Percentiles rank a stretch among this genome's conserved stretches.
Conservation (phyloP, 1,140 invertebrate genomes). For the Ylistrum balloti region DNA sequence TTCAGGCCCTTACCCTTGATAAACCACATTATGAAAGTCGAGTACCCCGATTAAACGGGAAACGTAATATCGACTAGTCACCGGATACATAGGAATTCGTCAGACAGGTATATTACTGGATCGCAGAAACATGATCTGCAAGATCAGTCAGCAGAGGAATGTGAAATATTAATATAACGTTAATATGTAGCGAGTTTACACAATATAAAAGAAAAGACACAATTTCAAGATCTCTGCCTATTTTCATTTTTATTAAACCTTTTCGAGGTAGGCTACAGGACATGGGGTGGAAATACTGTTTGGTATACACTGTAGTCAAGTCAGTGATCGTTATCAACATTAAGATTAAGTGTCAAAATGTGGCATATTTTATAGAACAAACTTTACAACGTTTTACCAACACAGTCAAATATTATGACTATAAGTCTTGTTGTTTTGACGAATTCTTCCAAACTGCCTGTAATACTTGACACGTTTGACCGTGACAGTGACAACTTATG, state of each 20-base stretch:
- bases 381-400: background rate
- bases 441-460: background rate
- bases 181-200: background rate
- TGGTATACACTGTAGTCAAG: too few species aligned
- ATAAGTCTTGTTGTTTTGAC: too few species aligned
- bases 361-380: background rate
- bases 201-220: background rate
- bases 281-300: too few species aligned
- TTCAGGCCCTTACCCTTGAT: background rate
- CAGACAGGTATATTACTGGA: background rate
- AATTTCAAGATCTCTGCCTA: background rate
- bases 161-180: background rate
- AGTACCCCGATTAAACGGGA: background rate
- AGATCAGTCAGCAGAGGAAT: background rate
- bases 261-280: too few species aligned
- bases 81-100: background rate
- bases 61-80: background rate
- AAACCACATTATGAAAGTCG: background rate
- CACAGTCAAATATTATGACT: background rate
- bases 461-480: background rate
- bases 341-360: too few species aligned
- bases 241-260: background rate
- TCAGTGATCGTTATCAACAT: too few species aligned
- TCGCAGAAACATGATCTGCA: slow-evolving; percentile 21
- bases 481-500: too few species aligned